Evolutionary conservation across 2,888 invertebrate species (phyloP).

Genomic region (Noctua pronuba): DNA sequence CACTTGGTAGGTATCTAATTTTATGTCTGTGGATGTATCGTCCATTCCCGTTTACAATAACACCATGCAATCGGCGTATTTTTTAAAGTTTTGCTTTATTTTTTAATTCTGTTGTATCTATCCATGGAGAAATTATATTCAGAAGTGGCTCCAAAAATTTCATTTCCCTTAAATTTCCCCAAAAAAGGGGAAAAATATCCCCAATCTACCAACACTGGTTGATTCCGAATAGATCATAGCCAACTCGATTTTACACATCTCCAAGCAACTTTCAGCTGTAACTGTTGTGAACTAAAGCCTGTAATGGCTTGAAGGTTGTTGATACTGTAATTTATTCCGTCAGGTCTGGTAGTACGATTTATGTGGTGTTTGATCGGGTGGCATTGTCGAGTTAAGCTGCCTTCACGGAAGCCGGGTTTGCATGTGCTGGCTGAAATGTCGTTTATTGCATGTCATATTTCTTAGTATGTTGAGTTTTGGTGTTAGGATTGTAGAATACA

Average conservation of each 20-base stretch:
- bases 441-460: constrained; percentile 35
- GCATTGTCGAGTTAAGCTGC: constrained; percentile 50
- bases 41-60: background rate
- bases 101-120: background rate
- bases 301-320: background rate
- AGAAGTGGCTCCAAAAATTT: background rate
- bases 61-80: background rate
- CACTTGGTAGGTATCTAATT: background rate
- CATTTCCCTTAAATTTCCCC: background rate
- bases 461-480: background rate
- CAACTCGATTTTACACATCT: constrained; percentile 6
- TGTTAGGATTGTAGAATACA: background rate
- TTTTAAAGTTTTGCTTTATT: background rate
- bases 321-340: constrained; percentile 38
- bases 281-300: background rate
- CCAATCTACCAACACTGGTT: background rate
- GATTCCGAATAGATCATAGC: constrained; percentile 54
- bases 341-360: constrained; percentile 27
- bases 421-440: constrained; percentile 4
- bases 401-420: constrained; percentile 7
- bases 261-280: constrained; percentile 27
- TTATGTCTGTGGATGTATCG: background rate
- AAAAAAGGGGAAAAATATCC: background rate
- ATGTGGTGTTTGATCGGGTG: constrained; percentile 42
- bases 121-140: background rate